Conservation (phyloP, 2,888 invertebrate genomes). For the Microchrysa polita region DNA sequence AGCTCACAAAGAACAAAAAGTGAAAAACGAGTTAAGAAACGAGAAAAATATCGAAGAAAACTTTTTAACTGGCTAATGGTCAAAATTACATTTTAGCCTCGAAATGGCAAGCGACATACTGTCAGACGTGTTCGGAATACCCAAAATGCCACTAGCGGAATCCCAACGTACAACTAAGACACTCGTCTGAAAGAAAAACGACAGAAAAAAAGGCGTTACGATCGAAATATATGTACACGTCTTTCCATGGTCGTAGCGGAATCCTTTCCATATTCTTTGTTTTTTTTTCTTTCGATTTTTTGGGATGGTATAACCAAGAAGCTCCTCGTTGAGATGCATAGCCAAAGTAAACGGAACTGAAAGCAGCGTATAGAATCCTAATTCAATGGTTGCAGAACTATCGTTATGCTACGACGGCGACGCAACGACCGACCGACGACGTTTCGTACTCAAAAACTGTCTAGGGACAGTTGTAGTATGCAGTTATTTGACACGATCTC, state of each 20-base stretch:
- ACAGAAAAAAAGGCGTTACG: too few relatives aligned
- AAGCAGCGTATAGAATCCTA: slow-evolving; percentile 27
- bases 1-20: not conserved
- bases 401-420: not conserved
- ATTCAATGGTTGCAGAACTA: not conserved
- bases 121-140: slow-evolving; percentile 4
- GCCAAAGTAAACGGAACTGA: slow-evolving; percentile 8
- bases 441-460: not conserved
- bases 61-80: slow-evolving; percentile 37
- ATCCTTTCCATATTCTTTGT: too few relatives aligned
- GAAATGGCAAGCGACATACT: slow-evolving; percentile 40
- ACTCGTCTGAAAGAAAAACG: too few relatives aligned
- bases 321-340: slow-evolving; percentile 21
- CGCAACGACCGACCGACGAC: too few relatives aligned
- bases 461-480: not conserved
- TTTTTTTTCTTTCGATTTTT: too few relatives aligned
- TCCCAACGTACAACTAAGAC: not conserved
- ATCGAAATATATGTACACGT: too few relatives aligned
- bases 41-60: slow-evolving; percentile 19
- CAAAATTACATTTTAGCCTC: slow-evolving; percentile 32
- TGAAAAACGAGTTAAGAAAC: slow-evolving; percentile 16
- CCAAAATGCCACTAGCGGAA: not conserved
- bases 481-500: too few relatives aligned
- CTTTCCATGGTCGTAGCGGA: too few relatives aligned
- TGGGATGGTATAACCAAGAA: too few relatives aligned